phyloP scores from a whole-genome alignment of 2,113 vertebrate species.

The Monopterus albus region DNA sequence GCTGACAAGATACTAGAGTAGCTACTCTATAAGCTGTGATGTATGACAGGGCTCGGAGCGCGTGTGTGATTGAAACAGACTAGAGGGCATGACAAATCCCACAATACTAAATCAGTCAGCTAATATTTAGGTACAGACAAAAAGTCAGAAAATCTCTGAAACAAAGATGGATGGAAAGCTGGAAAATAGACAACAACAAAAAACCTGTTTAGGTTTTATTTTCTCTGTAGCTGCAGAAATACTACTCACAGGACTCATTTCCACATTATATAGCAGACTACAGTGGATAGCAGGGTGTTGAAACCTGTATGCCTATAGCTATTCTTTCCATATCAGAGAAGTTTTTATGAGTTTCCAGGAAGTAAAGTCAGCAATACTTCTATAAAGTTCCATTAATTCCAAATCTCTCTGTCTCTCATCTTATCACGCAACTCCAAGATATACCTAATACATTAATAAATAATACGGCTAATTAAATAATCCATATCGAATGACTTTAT shows the following conservation, averaged over 20 bases:
- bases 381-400: neutral
- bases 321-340: constrained; percentile 19
- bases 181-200: constrained; percentile 29
- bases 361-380: neutral
- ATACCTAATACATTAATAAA: too few species aligned
- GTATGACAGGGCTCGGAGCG: constrained; percentile 31
- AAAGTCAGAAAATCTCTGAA: neutral
- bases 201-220: neutral
- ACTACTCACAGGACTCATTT: neutral
- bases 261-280: neutral
- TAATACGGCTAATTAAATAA: too few species aligned
- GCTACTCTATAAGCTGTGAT: constrained; percentile 43
- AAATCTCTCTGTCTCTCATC: too few species aligned
- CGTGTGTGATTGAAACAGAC: constrained; percentile 20
- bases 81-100: constrained; percentile 31
- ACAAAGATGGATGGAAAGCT: neutral
- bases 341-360: constrained; percentile 17
- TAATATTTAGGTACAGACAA: constrained; percentile 5
- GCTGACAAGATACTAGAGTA: constrained; percentile 57
- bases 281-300: neutral
- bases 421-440: too few species aligned
- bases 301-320: constrained; percentile 11
- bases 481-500: too few species aligned
- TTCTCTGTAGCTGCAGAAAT: neutral
- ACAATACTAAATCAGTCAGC: constrained; percentile 37